These are phyloP conservation scores for Nycticorax nycticorax DNA, from an alignment of 2,113 vertebrate genomes.

Conservation along the genomic window DNA sequence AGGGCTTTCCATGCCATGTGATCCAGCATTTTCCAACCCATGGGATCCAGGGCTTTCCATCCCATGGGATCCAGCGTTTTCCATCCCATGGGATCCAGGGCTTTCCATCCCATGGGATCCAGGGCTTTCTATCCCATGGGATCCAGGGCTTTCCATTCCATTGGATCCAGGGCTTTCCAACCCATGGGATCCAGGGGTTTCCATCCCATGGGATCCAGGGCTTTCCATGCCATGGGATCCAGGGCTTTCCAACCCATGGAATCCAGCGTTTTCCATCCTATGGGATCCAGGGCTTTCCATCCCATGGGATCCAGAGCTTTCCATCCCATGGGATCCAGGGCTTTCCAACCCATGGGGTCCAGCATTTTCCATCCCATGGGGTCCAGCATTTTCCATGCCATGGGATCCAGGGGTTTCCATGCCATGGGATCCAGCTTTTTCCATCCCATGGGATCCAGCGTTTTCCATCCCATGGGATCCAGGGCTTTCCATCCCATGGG, in stretches of 20 bases:
- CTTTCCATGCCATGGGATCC: neutral
- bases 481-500: neutral
- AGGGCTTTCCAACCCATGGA: too few relatives aligned
- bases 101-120: neutral
- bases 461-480: too few relatives aligned
- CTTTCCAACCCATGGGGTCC: neutral
- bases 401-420: fast-evolving
- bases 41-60: fast-evolving
- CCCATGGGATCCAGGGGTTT: fast-evolving
- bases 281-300: fast-evolving
- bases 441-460: too few relatives aligned
- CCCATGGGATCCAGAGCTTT: too few relatives aligned
- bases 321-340: fast-evolving
- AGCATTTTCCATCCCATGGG: too few relatives aligned
- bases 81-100: fast-evolving
- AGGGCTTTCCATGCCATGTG: fast-evolving
- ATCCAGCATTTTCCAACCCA: fast-evolving
- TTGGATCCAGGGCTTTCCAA: too few relatives aligned
- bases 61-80: too few relatives aligned
- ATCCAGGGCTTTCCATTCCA: fast-evolving
- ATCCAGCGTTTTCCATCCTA: fast-evolving
- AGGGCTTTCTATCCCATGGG: too few relatives aligned
- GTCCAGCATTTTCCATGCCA: fast-evolving
- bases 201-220: fast-evolving
- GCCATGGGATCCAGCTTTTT: neutral